Percentiles rank a stretch among this genome's conserved stretches.
Evolutionary conservation across 2,113 vertebrate species (phyloP).

Genomic region (Neolamprologus modestus): DNA sequence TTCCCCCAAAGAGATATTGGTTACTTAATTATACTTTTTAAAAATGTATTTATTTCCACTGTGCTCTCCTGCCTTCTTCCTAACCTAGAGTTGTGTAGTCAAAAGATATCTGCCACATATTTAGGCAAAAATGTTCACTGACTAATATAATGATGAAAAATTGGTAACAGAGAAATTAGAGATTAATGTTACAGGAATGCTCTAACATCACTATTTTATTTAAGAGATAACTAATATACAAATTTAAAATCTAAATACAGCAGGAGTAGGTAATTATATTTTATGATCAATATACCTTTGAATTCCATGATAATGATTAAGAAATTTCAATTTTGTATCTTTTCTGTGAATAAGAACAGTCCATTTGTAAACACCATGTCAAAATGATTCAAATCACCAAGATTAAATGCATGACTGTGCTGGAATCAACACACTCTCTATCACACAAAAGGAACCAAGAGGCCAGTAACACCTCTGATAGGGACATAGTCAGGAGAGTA

Average conservation of each 20-base stretch:
- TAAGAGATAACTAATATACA: background rate
- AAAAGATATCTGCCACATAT: background rate
- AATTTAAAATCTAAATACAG: background rate
- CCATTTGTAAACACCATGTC: background rate
- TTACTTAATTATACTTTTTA: constrained; percentile 70
- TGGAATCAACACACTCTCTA: background rate
- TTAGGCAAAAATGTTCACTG: background rate
- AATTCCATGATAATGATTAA: background rate
- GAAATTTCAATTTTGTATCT: too few relatives aligned
- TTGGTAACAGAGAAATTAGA: background rate
- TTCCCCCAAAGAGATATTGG: constrained; percentile 63
- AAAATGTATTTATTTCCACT: constrained; percentile 52
- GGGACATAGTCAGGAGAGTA: background rate
- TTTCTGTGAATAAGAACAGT: background rate
- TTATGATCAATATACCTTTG: background rate
- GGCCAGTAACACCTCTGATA: background rate
- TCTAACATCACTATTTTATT: background rate
- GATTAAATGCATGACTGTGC: background rate
- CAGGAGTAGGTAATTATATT: background rate
- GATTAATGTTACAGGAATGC: background rate
- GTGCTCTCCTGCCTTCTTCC: background rate
- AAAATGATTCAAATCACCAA: background rate
- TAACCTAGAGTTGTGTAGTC: background rate
- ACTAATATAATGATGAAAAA: background rate
- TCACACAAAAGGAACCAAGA: background rate